These are phyloP conservation scores for Alcedo quadribrachys DNA, from an alignment of 2,797 vertebrate species.

Conservation along the genomic window DNA sequence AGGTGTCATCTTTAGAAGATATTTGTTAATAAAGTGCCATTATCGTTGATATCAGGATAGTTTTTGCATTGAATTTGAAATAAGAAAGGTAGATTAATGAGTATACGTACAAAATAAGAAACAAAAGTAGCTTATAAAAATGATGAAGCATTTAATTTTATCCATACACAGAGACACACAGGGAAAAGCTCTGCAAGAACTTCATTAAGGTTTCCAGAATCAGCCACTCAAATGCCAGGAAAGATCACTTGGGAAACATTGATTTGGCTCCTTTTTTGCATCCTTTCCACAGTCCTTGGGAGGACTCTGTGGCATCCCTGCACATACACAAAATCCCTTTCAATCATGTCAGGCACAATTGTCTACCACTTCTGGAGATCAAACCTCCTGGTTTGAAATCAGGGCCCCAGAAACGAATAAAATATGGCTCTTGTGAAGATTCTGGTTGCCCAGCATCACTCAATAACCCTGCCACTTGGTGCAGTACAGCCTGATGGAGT, in stretches of 20 bases:
- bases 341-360: neutral
- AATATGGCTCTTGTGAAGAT: neutral
- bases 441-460: neutral
- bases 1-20: neutral
- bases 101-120: neutral
- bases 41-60: neutral
- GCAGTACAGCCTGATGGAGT: neutral
- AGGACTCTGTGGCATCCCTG: neutral
- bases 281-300: neutral
- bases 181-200: neutral
- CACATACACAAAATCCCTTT: neutral
- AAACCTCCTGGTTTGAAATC: neutral
- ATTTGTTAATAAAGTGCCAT: neutral
- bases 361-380: neutral
- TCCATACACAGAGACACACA: neutral
- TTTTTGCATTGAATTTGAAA: conserved; percentile 27
- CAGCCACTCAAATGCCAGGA: neutral
- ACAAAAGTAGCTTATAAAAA: conserved; percentile 17
- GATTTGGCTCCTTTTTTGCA: neutral
- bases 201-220: neutral
- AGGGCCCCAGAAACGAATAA: neutral
- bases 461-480: neutral
- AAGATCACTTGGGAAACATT: neutral
- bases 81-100: conserved; percentile 18
- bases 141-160: conserved; percentile 3